These are phyloP conservation scores for Python bivittatus DNA, from an alignment of 2,113 vertebrate species.

Conservation along the genomic window DNA sequence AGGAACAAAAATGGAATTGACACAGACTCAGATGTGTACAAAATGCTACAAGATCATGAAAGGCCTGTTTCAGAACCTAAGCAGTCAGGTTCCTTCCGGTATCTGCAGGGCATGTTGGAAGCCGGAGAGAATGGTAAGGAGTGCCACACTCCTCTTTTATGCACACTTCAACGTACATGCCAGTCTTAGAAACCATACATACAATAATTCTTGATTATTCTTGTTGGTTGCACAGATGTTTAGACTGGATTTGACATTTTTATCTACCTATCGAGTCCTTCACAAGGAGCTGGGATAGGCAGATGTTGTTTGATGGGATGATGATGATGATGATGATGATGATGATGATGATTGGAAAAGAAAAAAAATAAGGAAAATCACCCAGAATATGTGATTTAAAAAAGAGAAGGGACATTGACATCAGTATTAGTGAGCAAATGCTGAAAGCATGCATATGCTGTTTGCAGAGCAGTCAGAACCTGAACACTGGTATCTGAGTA, in stretches of 20 bases:
- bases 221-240: neutral
- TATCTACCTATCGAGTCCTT: neutral
- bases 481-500: too few species aligned
- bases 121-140: constrained; percentile 89
- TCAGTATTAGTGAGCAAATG: neutral
- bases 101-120: constrained; percentile 94
- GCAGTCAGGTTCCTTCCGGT: constrained; percentile 96
- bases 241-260: neutral
- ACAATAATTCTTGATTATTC: neutral
- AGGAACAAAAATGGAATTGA: constrained; percentile 81
- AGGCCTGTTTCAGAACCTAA: constrained; percentile 86
- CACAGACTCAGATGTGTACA: constrained; percentile 90
- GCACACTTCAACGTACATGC: neutral
- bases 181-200: neutral
- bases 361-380: neutral
- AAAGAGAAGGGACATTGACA: neutral
- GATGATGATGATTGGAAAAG: neutral
- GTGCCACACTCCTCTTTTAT: neutral
- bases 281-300: neutral
- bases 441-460: neutral
- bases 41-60: constrained; percentile 92
- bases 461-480: neutral
- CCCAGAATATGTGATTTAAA: neutral
- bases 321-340: too few species aligned
- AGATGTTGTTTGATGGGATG: neutral